Evolutionary conservation across 2,113 vertebrate genomes (phyloP), one percentile per base, ranked within the genome.

Genomic region (Serilophus lunatus): DNA sequence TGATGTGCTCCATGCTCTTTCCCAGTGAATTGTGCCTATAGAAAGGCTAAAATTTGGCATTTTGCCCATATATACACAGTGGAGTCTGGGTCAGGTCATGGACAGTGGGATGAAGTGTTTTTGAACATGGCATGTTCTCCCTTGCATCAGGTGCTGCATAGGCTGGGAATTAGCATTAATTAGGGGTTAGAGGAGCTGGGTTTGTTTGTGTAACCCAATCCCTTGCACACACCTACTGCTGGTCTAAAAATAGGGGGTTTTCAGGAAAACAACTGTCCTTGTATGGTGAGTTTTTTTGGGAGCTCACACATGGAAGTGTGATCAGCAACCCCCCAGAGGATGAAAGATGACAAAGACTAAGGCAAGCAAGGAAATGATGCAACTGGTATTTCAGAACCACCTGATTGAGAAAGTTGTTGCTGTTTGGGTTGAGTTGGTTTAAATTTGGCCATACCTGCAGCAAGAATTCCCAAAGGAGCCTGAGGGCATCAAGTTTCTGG

Each of bases 41-140:
- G 65, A 49, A 60, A 82, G 59, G 47, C n/a, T 74, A 16, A 26
- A 28, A 35, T 66, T 28, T 38, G 45, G 15, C 7, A 1, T 33
- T 56, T 61, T 93, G 54, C 25, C 15, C 7, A 0, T 6, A 4
- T 0, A 0, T 4, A 18, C 3, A 1, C 3, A 0, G 1, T 6
- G 25, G 22, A 56, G 31, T 35, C 10, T 31, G 10, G 6, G 6
- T 6, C 36, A 49, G 61, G n/a, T 25, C 65, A 38, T 3, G 38
- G 77, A 5, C 13, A 5, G 19, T 3, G 47, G 1, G 13, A 28
- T 26, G 33, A 35, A 69, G 45, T 7, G 13, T 28, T 71, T 53
- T 19, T 12, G 64, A 33, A 50, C 18, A 1, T 3, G 44, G n/a
- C 18, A 28, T 22, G 26, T 22, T 68, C 33, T 71, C 24, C 42